Base-by-base conservation (phyloP, 2,888 invertebrate species). In the Lacanobia oleracea region DNA sequence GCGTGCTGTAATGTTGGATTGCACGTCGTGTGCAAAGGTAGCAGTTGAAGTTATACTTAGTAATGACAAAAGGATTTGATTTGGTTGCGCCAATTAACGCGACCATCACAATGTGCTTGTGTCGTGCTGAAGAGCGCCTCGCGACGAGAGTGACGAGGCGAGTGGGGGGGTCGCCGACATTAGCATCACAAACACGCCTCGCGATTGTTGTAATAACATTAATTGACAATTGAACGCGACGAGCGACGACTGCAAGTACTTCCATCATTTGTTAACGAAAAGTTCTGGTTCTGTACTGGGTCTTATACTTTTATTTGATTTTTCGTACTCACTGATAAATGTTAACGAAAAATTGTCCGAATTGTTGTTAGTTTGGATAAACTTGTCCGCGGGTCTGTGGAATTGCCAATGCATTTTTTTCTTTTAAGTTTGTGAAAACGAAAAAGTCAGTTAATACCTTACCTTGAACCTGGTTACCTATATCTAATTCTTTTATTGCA, bases 181-280 rank as follows among this genome's bases (percentile, higher is more conserved):
- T 86, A 82, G 79, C 86, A 86, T 86, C 71, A 85, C 87, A 86
- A 86, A 86, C 79, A 69, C 73, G 54, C 53, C 53, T 45, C 73
- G 67, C 69, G 79, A 83, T 78, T 76, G 78, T 77, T 82, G 75
- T 79, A 64, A 72, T 75, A 67, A 62, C 72, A 75, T 79, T 82
- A 83, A 85, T 81, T 86, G 79, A 75, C 77, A 78, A 77, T 79
- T 83, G 77, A 80, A 78, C 67, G 45, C 62, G 65, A 63, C 56
- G n/a, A 51, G 14, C 64, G 63, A 59, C 56, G 23, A 53, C 12
- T 54, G 10, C 10, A 48, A 43, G 63, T 21, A 40, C 27, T 14
- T 33, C 6, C 14, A 16, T 27, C 59, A 53, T 51, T 59, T 59
- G 6, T 23, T n/a, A 2, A 3, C 6, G 14, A 23, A 14, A 21